Evolutionary conservation across 2,888 invertebrate species (phyloP), one percentile per base, ranked within the genome.

Genomic region (Drosophila formosana): DNA sequence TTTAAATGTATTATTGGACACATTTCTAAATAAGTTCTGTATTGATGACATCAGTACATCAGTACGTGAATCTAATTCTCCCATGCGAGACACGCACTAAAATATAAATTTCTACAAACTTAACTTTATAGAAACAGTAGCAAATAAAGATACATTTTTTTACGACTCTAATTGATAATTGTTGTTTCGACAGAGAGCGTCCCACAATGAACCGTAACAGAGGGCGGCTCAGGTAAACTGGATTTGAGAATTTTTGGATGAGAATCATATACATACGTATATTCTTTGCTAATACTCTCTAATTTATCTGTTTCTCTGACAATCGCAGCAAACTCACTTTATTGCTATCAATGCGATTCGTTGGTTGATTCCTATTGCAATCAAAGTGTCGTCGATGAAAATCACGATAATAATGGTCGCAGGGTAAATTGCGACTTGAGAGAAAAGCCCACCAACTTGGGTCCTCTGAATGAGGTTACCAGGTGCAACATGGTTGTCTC

Each of bases 331-430:
- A 82, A 81, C 32, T 92, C 91, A 60, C 91, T 92, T 47, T 90
- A 82, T 72, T 92, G 92, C 62, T 92, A 91, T 71, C 90, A 91
- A 41, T 92, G 92, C 75, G 89, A 90, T 65, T 92, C 92, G 3
- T 65, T 90, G 3, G 82, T 86, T 50, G 91, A 92, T 76, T 67
- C 78, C 5, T 86, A 86, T 34, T 92, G 92, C 71, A 83, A 82
- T 66, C 83, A 81, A 8, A 91, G 91, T 0, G 82, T 78, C 32
- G 71, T 91, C 47, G 90, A 91, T 65, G 74, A 46, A 4, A 66
- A 18, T 26, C n/a, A 85, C 82, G 25, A 82, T 86, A 32, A 79
- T 91, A 18, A 18, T 18, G 18, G 18, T 5, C 88, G 75, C 2
- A 62, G 75, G 11, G 92, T 92, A 39, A 91, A 91, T 47, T 91